Base-by-base conservation (phyloP, 1,140 invertebrate genomes). In the Heliconius himera region DNA sequence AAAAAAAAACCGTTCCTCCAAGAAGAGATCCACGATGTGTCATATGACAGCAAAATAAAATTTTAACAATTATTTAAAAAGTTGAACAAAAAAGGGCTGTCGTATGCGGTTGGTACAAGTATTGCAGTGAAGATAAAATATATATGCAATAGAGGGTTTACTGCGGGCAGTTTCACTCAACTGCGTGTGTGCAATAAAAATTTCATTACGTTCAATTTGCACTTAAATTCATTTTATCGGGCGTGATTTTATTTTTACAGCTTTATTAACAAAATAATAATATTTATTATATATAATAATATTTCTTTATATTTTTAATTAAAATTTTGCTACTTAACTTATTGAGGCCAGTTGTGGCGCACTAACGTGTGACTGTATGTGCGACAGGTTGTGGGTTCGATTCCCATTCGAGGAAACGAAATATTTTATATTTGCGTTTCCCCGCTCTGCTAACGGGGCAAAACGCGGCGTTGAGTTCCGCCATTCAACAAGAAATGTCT, bases 171-270 rank as follows among this genome's bases (percentile, higher is more conserved):
- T 70, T 71, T 60, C 76, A 80, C 60, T 41, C 56, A 46, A 76
- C 74, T 41, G 74, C 66, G 38, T 76, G 74, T 49, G 60, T 76
- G 85, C 85, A 85, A 86, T 86, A 85, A 88, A 88, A 88, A 83
- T 86, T 76, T 86, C 84, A 88, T 85, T 82, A 81, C 80, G 56
- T 75, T 70, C 36, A 84, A 86, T 88, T 88, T 85, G 83, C 85
- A 88, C 82, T 85, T 84, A 80, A 86, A 85, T 85, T 82, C 77
- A 83, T 78, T 38, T 74, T 77, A 84, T 85, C 56, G 78, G 72
- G 51, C 73, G 46, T 56, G 75, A 78, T 79, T 80, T 79, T 78
- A 75, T 66, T 79, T 75, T 70, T 79, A 75, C 82, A 77, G 73
- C 41, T 70, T 73, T 84, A 82, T 76, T 66, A 70, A 70, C 38